Conservation (phyloP, 2,888 invertebrate species). For the Morpho achilles region DNA sequence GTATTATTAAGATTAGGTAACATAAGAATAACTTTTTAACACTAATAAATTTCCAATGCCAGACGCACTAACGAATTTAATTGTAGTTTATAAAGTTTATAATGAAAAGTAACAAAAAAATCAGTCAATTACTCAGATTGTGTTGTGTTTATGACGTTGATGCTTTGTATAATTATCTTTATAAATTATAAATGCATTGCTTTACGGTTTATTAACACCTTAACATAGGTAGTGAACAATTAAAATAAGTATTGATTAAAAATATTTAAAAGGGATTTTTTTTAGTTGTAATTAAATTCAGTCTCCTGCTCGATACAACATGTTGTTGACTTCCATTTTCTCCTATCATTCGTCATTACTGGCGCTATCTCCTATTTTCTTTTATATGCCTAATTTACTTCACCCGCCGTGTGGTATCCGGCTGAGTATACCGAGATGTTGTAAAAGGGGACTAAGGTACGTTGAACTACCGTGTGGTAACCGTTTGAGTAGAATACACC, state of each 20-base stretch:
- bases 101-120: constrained; percentile 22
- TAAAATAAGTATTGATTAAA: background rate
- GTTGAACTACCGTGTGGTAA: too few species aligned
- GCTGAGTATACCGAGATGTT: too few species aligned
- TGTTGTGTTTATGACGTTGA: constrained; percentile 18
- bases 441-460: too few species aligned
- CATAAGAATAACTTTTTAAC: background rate
- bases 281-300: too few species aligned
- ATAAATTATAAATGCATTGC: constrained; percentile 31
- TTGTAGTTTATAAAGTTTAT: constrained; percentile 20
- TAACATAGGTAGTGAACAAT: background rate
- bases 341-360: too few species aligned
- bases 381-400: background rate
- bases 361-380: too few species aligned
- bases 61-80: constrained; percentile 8
- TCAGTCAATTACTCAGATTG: constrained; percentile 25
- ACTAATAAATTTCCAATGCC: background rate
- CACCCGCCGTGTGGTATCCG: too few species aligned
- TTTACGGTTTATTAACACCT: constrained; percentile 22
- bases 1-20: too few species aligned
- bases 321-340: background rate
- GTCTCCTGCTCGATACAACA: background rate
- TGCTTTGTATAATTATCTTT: constrained; percentile 20
- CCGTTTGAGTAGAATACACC: too few species aligned
- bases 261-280: background rate